Base-by-base conservation (phyloP, 2,113 vertebrate species). In the Takifugu bimaculatus region DNA sequence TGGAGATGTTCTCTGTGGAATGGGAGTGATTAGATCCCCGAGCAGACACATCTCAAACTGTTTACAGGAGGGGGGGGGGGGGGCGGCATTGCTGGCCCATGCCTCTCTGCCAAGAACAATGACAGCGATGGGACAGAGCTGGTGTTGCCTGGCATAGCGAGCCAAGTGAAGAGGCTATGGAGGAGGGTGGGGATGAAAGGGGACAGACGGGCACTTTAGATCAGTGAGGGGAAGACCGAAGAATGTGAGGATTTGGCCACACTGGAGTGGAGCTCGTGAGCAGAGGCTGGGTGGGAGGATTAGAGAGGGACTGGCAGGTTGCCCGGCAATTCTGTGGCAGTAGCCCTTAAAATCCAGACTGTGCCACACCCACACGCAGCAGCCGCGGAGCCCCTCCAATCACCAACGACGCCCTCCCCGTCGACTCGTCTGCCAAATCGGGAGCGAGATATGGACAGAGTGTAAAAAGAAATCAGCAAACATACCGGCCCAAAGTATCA, bases 341-440 rank as follows among this genome's bases (percentile, higher is more conserved):
- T 77, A 83, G 75, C 81, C 79, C 79, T 84, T 84, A 85, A 88
- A 88, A 74, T 81, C 74, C 74, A 86, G 75, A 81, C 86, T 65
- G 68, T 71, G 75, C 77, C 82, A 83, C 82, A 79, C 85, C 84
- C 81, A 68, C 74, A 51, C 60, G 6, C 26, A 75, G 71, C 70
- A 50, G 70, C 66, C 68, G 32, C 66, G 54, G 47, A 72, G 60
- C 54, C 72, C 43, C 54, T 59, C 58, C 72, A 68, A 72, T 60
- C 67, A 77, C 42, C 68, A 61, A 45, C 63, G 51, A 57, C 47
- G 42, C 53, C 61, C 32, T 4, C 43, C 65, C 53, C 14, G 10
- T 2, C 26, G 7, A 55, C 50, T 15, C 53, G 26, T 60, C 52
- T 0, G 0, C 26, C 27, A 60, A 74, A 68, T 51, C 57, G 53